Evolutionary conservation across 1,140 invertebrate species (phyloP).

Genomic region (Zophobas morio): DNA sequence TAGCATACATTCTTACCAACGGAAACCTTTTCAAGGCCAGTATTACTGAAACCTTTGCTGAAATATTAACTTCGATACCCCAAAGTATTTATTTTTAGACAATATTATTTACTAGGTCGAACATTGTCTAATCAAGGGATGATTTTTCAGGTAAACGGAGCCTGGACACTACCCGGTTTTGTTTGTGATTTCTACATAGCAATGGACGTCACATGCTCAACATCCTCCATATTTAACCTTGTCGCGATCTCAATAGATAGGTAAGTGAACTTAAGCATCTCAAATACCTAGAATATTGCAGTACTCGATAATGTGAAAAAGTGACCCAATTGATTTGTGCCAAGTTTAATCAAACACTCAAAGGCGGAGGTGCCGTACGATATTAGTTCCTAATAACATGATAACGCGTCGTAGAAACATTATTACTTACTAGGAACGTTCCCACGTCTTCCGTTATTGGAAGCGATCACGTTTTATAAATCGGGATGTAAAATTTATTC

Average conservation of each 20-base stretch:
- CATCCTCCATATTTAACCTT: conserved; percentile 98
- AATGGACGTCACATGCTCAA: conserved; percentile 98
- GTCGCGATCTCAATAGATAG: conserved; percentile 99
- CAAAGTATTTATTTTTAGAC: not conserved
- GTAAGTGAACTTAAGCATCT: conserved; percentile 72
- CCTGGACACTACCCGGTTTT: conserved; percentile 90
- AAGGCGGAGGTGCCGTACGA: not conserved
- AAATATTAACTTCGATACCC: no score
- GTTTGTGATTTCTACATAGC: conserved; percentile 99
- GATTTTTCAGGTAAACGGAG: conserved; percentile 84
- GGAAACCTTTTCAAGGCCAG: no score
- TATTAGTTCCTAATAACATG: not conserved
- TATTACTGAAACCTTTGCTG: no score
- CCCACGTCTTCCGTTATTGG: no score
- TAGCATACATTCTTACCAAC: no score
- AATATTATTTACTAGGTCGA: no score
- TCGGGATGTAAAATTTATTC: no score
- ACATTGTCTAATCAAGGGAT: not conserved
- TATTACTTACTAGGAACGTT: no score
- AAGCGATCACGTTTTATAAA: no score
- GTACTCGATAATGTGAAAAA: not conserved
- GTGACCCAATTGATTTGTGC: not conserved
- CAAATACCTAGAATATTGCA: not conserved
- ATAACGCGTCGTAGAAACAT: not conserved
- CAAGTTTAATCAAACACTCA: conserved; percentile 4